These are phyloP conservation scores for Perccottus glenii DNA, from an alignment of 2,113 vertebrate genomes.

Conservation along the genomic window DNA sequence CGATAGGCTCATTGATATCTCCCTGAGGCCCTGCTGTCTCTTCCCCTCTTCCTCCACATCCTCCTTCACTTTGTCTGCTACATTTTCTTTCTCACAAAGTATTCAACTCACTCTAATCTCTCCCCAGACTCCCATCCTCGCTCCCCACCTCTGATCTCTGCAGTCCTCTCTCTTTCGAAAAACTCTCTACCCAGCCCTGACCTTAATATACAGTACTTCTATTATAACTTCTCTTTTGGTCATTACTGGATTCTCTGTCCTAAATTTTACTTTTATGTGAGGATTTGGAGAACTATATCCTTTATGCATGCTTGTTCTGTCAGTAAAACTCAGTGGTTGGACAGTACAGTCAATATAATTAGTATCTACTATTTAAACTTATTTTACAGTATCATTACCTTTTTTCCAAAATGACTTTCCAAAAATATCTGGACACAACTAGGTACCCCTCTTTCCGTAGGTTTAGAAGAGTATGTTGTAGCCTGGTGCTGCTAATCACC, in stretches of 20 bases:
- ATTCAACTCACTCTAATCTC: conserved; percentile 18
- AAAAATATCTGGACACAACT: no score
- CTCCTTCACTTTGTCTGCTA: conserved; percentile 47
- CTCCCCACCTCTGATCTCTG: conserved; percentile 47
- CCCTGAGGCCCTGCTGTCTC: conserved; percentile 40
- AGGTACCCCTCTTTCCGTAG: no score
- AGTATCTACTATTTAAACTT: no score
- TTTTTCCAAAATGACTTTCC: no score
- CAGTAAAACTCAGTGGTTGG: no score
- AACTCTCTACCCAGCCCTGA: not conserved
- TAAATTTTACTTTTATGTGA: not conserved
- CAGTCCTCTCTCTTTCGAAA: not conserved
- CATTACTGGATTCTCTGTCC: not conserved
- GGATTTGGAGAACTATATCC: not conserved
- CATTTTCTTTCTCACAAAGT: conserved; percentile 50
- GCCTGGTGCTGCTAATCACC: no score
- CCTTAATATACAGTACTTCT: not conserved
- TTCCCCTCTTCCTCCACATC: conserved; percentile 15
- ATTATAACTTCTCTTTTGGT: not conserved
- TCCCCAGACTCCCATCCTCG: conserved; percentile 11
- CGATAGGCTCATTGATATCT: conserved; percentile 63
- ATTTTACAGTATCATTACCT: no score
- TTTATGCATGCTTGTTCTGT: no score
- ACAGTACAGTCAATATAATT: no score
- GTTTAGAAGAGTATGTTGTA: no score